A percentile compares a stretch with the other conserved stretches of the same genome.
Evolutionary conservation across 2,888 invertebrate genomes (phyloP).

Genomic region (Aphodius granarius): DNA sequence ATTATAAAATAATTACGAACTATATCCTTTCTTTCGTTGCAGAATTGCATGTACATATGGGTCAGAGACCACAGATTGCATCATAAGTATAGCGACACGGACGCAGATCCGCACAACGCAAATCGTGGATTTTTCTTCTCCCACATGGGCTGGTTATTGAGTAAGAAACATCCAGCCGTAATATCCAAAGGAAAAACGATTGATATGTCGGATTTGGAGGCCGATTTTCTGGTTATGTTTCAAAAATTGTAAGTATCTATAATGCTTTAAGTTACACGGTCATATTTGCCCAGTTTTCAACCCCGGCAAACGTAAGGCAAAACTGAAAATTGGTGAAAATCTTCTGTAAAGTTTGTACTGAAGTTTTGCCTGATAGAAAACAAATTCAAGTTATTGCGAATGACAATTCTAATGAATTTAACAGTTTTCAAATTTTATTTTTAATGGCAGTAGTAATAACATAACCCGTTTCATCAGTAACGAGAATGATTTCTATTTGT

Average conservation of each 20-base stretch:
- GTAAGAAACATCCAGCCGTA: constrained; percentile 76
- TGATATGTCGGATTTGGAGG: constrained; percentile 75
- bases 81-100: constrained; percentile 75
- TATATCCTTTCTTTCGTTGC: constrained; percentile 41
- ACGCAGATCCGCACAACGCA: constrained; percentile 80
- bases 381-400: no score
- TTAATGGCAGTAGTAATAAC: no score
- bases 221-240: constrained; percentile 71
- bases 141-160: constrained; percentile 85
- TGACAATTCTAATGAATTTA: no score
- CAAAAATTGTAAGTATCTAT: constrained; percentile 71
- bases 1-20: constrained; percentile 12
- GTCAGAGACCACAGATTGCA: constrained; percentile 80
- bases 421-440: no score
- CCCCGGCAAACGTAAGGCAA: no score
- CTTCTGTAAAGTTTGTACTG: no score
- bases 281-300: no score
- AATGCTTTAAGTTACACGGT: no score
- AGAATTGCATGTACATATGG: constrained; percentile 79
- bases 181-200: constrained; percentile 65
- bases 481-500: no score
- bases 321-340: no score
- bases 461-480: no score
- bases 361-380: no score
- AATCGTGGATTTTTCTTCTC: constrained; percentile 84